Base-by-base conservation (phyloP, 2,797 vertebrate genomes). In the Danio jaintianensis region DNA sequence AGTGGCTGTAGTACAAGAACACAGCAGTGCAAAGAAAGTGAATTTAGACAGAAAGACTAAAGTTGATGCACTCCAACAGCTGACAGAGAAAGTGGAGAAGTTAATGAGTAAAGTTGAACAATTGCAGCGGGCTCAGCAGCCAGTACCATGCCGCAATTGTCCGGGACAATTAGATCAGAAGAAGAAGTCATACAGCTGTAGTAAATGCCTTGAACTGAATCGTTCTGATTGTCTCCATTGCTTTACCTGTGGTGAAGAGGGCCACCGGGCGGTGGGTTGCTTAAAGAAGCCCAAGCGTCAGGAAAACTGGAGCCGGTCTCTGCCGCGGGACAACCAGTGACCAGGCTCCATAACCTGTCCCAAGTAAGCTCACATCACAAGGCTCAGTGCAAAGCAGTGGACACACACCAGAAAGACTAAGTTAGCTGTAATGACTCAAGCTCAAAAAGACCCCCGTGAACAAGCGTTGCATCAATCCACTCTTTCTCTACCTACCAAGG, bases 261-360 rank as follows among this genome's bases (percentile, higher is more conserved):
- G 87, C 0, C 85, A 88, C 53, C 0, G 53, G 8, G 82, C 80
- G 1, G 80, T 84, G 0, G 82, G 74, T 6, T 85, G 70, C 12
- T 3, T 85, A 0, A 79, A 84, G 64, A 86, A 15, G 6, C 9
- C n/a, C 4, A 15, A 0, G 2, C 20, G 0, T 4, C 74, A 82
- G 82, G 82, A 45, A 86, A 88, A 84, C 78, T 61, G 48, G 29
- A 77, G 18, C 78, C 45, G 64, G 85, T 79, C 81, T 0, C 81
- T 83, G 82, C 10, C 6, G 0, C 0, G 81, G 82, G 85, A 82
- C 76, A 80, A 6, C 3, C 74, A 82, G 78, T 84, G 85, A 85
- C 76, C 22, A 40, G 61, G 7, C 50, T 48, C 2, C 68, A 82
- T 0, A 4, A 3, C 6, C 36, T 6, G 62, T 84, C 82, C 84